These are phyloP conservation scores for Marmota monax DNA, from an alignment of 2,113 vertebrate genomes.

Conservation along the genomic window DNA sequence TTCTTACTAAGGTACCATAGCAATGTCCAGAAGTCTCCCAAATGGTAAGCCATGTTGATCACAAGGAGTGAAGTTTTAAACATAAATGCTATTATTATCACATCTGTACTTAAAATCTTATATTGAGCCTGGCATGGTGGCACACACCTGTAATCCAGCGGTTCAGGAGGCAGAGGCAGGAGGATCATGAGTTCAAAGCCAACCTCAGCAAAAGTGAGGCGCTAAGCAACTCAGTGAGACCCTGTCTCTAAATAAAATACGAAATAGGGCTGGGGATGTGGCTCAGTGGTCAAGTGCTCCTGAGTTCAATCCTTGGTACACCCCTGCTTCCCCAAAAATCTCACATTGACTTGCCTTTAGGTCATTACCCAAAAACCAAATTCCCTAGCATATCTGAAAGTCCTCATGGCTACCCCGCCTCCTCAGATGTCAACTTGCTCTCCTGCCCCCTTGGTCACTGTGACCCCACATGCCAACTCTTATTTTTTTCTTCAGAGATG, in stretches of 20 bases:
- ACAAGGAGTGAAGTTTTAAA: neutral
- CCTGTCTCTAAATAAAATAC: no score
- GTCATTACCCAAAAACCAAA: fast-evolving
- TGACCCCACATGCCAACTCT: neutral
- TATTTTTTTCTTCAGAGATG: neutral
- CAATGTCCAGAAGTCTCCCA: no score
- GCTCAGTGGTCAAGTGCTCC: no score
- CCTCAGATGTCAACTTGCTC: neutral
- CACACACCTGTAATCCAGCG: no score
- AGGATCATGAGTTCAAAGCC: no score
- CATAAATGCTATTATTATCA: neutral
- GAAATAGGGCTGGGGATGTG: no score
- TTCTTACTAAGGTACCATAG: neutral
- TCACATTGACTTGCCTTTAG: neutral
- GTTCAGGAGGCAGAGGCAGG: no score
- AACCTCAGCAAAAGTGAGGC: no score
- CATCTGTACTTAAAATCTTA: neutral
- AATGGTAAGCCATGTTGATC: fast-evolving
- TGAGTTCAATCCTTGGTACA: no score
- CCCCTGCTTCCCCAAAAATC: no score
- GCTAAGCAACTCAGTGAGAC: no score
- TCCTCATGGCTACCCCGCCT: fast-evolving
- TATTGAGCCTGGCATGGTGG: neutral
- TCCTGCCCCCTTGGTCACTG: neutral
- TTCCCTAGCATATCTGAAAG: neutral